These are phyloP conservation scores for Venusia cambrica DNA, from an alignment of 2,888 invertebrate species.

Conservation along the genomic window DNA sequence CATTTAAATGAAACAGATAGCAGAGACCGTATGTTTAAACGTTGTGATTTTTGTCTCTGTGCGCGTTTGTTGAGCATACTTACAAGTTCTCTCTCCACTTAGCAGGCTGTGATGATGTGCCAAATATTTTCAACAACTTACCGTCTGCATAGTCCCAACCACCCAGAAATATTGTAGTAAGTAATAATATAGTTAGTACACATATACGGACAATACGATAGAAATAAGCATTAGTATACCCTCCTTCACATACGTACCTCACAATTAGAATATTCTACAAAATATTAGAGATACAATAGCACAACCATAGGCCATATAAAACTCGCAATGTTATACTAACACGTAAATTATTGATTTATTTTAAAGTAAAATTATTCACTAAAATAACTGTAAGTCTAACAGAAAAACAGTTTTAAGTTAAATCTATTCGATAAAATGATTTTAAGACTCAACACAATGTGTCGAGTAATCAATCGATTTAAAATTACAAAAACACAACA, in stretches of 20 bases:
- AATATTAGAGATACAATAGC: slow-evolving; percentile 54
- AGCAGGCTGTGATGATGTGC: not conserved
- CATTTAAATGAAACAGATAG: no score
- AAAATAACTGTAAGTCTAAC: slow-evolving; percentile 60
- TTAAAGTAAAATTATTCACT: slow-evolving; percentile 69
- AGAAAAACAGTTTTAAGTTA: slow-evolving; percentile 42
- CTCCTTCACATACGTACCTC: slow-evolving; percentile 52
- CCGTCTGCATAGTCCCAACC: slow-evolving; percentile 33
- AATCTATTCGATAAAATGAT: slow-evolving; percentile 27
- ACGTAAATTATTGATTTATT: slow-evolving; percentile 72
- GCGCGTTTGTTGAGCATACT: slow-evolving; percentile 10
- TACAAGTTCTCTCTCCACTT: no score
- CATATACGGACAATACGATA: slow-evolving; percentile 42
- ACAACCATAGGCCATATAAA: slow-evolving; percentile 74
- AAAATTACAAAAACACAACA: slow-evolving; percentile 12
- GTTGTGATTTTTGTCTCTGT: no score
- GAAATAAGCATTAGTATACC: slow-evolving; percentile 45
- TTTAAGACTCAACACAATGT: slow-evolving; percentile 18
- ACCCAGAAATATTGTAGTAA: slow-evolving; percentile 36
- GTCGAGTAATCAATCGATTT: slow-evolving; percentile 6
- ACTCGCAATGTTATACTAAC: slow-evolving; percentile 69
- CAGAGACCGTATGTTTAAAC: no score
- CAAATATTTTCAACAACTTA: slow-evolving; percentile 5
- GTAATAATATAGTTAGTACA: slow-evolving; percentile 40
- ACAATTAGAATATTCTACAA: slow-evolving; percentile 17